These are phyloP conservation scores for Megalops cyprinoides DNA, from an alignment of 2,797 vertebrate species.

Conservation along the genomic window DNA sequence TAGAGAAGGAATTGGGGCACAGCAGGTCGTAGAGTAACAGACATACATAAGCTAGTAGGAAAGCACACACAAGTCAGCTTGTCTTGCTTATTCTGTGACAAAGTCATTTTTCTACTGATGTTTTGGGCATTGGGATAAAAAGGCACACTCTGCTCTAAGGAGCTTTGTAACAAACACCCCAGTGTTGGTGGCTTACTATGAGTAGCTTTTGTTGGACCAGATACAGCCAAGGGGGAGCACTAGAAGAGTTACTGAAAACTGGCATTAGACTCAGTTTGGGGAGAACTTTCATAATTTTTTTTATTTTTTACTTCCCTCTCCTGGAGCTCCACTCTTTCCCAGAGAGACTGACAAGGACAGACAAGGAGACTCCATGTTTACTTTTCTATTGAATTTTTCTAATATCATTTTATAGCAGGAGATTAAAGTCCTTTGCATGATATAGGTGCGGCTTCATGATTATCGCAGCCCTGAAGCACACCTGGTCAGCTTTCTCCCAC, in stretches of 20 bases:
- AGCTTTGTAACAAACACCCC: too few relatives aligned
- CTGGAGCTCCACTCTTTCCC: neutral
- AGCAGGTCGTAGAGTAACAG: neutral
- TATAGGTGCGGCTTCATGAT: neutral
- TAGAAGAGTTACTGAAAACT: neutral
- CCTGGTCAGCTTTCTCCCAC: neutral
- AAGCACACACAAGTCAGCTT: neutral
- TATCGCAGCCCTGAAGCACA: neutral
- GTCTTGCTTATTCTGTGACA: neutral
- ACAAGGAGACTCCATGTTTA: neutral
- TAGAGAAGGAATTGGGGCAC: neutral
- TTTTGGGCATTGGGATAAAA: neutral
- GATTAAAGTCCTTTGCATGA: slow-evolving; percentile 1
- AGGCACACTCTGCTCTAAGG: neutral
- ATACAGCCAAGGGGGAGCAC: neutral
- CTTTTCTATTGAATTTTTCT: neutral
- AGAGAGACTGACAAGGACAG: neutral
- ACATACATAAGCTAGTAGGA: neutral
- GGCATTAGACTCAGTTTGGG: neutral
- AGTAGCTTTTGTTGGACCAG: neutral
- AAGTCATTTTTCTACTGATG: neutral
- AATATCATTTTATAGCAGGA: neutral
- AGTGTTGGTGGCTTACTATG: neutral
- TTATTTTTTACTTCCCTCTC: neutral
- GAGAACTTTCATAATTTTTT: too few relatives aligned